Conservation (phyloP, 1,140 invertebrate genomes). For the Drosophila ercepeae region DNA sequence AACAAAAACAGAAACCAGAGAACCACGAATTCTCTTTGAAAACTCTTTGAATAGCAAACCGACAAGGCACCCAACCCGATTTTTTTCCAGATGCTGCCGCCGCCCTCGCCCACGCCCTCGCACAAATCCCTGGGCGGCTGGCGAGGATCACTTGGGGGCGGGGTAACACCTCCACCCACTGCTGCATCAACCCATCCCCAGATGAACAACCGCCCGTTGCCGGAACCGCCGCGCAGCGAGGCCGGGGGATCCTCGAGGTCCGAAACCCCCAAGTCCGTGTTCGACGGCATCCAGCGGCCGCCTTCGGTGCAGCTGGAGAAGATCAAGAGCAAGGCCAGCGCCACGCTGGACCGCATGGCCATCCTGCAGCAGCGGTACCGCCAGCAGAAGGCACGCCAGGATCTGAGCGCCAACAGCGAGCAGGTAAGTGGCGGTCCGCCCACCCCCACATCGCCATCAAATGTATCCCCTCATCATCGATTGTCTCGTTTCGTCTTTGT, state of each 20-base stretch:
- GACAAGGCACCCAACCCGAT: slow-evolving; percentile 44
- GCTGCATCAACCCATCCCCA: slow-evolving; percentile 1
- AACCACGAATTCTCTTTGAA: slow-evolving; percentile 4
- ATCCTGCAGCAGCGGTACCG: slow-evolving; percentile 87
- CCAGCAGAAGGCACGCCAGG: slow-evolving; percentile 85
- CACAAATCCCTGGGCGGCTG: slow-evolving; percentile 60
- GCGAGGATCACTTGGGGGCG: slow-evolving; percentile 52
- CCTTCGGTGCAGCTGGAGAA: slow-evolving; percentile 82
- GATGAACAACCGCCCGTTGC: slow-evolving; percentile 76
- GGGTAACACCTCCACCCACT: slow-evolving; percentile 19
- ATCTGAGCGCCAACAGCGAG: slow-evolving; percentile 83
- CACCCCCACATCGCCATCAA: neutral
- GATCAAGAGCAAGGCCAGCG: slow-evolving; percentile 81
- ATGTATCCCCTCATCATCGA: slow-evolving; percentile 11
- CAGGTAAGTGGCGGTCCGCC: slow-evolving; percentile 54
- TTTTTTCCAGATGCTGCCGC: slow-evolving; percentile 73
- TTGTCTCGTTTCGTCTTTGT: slow-evolving; percentile 41
- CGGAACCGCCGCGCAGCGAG: slow-evolving; percentile 78
- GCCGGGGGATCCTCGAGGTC: slow-evolving; percentile 72
- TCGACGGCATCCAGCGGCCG: slow-evolving; percentile 78
- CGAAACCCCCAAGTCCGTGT: slow-evolving; percentile 78
- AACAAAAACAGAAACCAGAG: slow-evolving; percentile 9
- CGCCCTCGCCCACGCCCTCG: slow-evolving; percentile 76
- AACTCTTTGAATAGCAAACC: slow-evolving; percentile 19
- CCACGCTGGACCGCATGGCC: slow-evolving; percentile 82